Evolutionary conservation across 2,888 invertebrate genomes (phyloP).

Genomic region (Pheosia tremula): DNA sequence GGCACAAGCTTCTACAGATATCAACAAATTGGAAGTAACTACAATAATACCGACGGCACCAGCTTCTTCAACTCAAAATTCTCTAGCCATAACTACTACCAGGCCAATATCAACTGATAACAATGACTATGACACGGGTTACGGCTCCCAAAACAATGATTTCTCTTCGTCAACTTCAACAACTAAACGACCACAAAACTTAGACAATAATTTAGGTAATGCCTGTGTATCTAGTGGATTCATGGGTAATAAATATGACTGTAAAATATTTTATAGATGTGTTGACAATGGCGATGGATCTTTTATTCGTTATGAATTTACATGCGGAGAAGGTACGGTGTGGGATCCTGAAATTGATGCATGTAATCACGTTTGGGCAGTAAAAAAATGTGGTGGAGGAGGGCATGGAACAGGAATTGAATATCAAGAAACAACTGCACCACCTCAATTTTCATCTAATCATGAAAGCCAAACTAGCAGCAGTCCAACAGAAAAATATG

Average conservation of each 20-base stretch:
- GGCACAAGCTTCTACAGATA: constrained; percentile 13
- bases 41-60: constrained; percentile 22
- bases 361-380: constrained; percentile 85
- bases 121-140: constrained; percentile 44
- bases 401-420: constrained; percentile 8
- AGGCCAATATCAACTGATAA: constrained; percentile 24
- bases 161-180: constrained; percentile 22
- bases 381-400: constrained; percentile 50
- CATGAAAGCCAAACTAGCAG: constrained; percentile 5
- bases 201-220: constrained; percentile 20
- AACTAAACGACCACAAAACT: constrained; percentile 19
- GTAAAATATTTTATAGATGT: constrained; percentile 88
- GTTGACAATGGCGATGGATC: constrained; percentile 75
- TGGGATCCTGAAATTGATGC: constrained; percentile 83
- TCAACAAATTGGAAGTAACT: constrained; percentile 28
- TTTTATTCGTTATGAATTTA: constrained; percentile 80
- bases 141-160: constrained; percentile 37
- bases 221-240: constrained; percentile 82
- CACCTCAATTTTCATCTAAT: constrained; percentile 12
- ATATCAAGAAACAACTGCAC: constrained; percentile 16
- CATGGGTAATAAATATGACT: constrained; percentile 81
- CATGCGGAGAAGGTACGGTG: constrained; percentile 84
- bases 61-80: constrained; percentile 21
- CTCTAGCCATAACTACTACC: constrained; percentile 28
- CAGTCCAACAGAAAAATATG: constrained; percentile 12